These are phyloP conservation scores for Pardosa pseudoannulata DNA, from an alignment of 2,888 invertebrate species.

Conservation along the genomic window DNA sequence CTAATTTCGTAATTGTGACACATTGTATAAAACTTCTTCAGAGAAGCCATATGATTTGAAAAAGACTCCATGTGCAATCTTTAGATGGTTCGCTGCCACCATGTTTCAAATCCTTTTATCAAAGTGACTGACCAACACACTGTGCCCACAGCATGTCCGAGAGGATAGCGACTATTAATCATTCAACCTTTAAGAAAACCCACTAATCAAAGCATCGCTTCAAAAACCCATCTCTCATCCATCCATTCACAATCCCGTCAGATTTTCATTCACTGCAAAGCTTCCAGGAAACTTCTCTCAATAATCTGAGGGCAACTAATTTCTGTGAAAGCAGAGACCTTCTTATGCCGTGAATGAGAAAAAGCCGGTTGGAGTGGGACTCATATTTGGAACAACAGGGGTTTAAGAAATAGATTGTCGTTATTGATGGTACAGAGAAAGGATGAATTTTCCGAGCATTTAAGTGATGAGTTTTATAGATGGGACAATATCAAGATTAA, in stretches of 20 bases:
- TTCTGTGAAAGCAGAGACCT: constrained; percentile 51
- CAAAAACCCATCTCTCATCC: constrained; percentile 59
- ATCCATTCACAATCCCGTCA: constrained; percentile 47
- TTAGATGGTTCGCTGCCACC: too few species aligned
- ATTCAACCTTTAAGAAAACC: constrained; percentile 28
- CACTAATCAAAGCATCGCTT: constrained; percentile 49
- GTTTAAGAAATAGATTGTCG: background rate
- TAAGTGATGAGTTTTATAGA: background rate
- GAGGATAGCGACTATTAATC: constrained; percentile 48
- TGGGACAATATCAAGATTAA: too few species aligned
- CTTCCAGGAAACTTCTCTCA: constrained; percentile 9
- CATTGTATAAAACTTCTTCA: too few species aligned
- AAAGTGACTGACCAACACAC: too few species aligned
- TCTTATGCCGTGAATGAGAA: background rate
- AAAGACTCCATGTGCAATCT: too few species aligned
- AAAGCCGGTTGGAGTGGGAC: background rate
- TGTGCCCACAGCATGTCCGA: constrained; percentile 5
- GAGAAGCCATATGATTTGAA: too few species aligned
- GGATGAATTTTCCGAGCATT: background rate
- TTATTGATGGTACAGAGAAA: background rate
- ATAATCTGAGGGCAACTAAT: constrained; percentile 44
- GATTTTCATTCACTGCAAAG: constrained; percentile 49
- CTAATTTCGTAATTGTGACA: too few species aligned
- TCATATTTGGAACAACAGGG: background rate
- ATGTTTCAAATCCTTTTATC: too few species aligned